Evolutionary conservation across 2,797 vertebrate species (phyloP).

Genomic region (Molothrus aeneus): DNA sequence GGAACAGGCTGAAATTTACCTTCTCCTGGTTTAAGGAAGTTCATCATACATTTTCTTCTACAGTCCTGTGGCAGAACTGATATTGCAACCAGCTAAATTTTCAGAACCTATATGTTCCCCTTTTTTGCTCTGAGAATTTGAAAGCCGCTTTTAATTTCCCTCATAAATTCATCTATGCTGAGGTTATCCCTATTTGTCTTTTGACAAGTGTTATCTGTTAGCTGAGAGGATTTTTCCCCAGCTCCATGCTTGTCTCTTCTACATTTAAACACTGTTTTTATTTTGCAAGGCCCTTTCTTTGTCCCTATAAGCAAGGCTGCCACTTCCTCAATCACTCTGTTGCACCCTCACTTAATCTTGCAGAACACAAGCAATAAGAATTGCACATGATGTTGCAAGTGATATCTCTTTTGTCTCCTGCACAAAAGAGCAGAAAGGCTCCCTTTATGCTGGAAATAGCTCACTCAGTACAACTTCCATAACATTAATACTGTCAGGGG

Average conservation of each 20-base stretch:
- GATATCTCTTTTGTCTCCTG: background rate
- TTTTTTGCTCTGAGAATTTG: background rate
- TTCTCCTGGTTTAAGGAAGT: background rate
- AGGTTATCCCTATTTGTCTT: background rate
- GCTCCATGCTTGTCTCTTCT: background rate
- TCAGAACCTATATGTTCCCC: background rate
- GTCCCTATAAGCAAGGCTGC: background rate
- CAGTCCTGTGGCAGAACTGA: background rate
- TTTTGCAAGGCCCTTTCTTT: background rate
- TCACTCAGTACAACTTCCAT: background rate
- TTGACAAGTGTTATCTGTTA: background rate
- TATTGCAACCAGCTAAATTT: background rate
- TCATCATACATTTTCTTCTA: background rate
- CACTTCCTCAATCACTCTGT: background rate
- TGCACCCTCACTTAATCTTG: background rate
- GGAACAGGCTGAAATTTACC: background rate
- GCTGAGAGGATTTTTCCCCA: background rate
- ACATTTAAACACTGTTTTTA: background rate
- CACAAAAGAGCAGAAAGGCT: background rate
- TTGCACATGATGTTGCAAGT: background rate
- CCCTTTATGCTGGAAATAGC: background rate
- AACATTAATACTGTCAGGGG: background rate
- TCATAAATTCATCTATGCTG: background rate
- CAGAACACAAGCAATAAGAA: background rate
- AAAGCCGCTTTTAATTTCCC: slow-evolving; percentile 17